phyloP scores from a whole-genome alignment of 2,113 vertebrate genomes.

The Stegostoma tigrinum region DNA sequence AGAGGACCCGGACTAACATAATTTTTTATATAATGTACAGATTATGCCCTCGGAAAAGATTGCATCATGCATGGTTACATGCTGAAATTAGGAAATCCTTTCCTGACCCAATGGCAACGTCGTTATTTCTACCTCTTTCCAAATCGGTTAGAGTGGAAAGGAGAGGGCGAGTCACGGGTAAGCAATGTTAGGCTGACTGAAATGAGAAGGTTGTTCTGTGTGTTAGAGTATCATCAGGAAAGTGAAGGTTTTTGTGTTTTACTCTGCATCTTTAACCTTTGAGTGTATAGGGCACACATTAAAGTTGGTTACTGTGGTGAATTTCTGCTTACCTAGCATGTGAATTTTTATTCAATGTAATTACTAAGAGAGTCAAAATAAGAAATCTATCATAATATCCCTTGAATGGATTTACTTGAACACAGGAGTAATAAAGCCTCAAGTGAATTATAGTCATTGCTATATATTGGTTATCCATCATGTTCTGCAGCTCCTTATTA shows the following conservation, averaged over 20 bases:
- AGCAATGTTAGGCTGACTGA: constrained; percentile 45
- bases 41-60: constrained; percentile 91
- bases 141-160: constrained; percentile 92
- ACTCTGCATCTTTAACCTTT: neutral
- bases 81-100: constrained; percentile 91
- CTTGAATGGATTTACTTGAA: neutral
- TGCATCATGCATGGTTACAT: constrained; percentile 95
- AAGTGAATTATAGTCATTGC: neutral
- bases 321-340: neutral
- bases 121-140: constrained; percentile 98
- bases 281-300: neutral
- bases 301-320: neutral
- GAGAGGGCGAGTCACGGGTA: constrained; percentile 89
- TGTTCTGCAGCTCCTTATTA: neutral
- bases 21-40: constrained; percentile 42
- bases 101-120: constrained; percentile 94
- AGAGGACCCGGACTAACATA: neutral
- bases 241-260: neutral
- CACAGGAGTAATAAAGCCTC: neutral
- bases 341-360: neutral
- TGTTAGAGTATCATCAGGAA: neutral
- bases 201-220: neutral
- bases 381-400: neutral
- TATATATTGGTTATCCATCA: neutral
- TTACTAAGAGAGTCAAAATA: neutral